Base-by-base conservation (phyloP, 1,140 invertebrate genomes). In the Leptinotarsa defecta region DNA sequence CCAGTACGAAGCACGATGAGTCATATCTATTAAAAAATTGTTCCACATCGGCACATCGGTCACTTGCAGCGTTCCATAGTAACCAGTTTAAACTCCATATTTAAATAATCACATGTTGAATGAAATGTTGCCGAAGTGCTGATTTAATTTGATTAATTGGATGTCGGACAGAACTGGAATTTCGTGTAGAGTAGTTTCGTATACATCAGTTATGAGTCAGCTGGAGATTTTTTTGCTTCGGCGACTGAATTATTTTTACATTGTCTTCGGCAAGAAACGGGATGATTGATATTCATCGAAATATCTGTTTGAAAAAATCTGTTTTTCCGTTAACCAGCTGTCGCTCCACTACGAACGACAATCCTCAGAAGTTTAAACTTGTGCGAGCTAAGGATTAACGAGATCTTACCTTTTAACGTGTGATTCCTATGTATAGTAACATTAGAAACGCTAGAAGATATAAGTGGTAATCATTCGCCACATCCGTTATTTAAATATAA, bases 141-240 rank as follows among this genome's bases (percentile, higher is more conserved):
- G 52, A 57, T 57, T 57, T 19, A 57, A 57, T 57, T 57, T 57
- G 52, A 57, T 17, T 57, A 57, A 57, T 43, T 57, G 52, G 6
- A 57, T 57, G 52, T 57, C 52, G 52, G 52, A 57, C 52, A 57
- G 52, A 57, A 57, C 52, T 57, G 52, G 52, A 57, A 57, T 57
- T 19, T 57, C 52, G 52, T 57, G 52, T 57, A 57, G 52, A 19
- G 15, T n/a, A 57, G n/a, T 57, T 57, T 57, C n/a, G n/a, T 5
- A 1, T 57, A 19, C n/a, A n/a, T 57, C 15, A 19, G 4, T n/a
- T 57, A 57, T 57, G 52, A 57, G 15, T 57, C 52, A 57, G 4
- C 15, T 57, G 52, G n/a, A 57, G 52, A 57, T 57, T 57, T 57
- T 57, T 43, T 43, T 43, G 8, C 8, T 43, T 43, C 2, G 8